Percentiles rank a stretch among this genome's conserved stretches.
phyloP scores from a whole-genome alignment of 2,797 vertebrate genomes.

The Crossoptilon crossoptilon region DNA sequence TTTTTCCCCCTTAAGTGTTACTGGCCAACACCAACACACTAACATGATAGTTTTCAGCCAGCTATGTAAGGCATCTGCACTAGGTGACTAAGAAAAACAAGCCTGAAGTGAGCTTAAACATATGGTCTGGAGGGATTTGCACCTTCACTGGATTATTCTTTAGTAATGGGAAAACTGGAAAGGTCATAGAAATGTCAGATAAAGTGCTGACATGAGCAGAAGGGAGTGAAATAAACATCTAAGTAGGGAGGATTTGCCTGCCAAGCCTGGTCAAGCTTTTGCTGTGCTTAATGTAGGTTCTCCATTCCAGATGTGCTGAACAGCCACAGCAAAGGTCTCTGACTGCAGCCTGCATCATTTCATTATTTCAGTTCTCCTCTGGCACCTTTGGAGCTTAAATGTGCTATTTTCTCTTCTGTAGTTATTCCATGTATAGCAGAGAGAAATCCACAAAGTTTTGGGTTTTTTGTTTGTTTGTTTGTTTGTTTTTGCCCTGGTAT shows the following conservation, averaged over 20 bases:
- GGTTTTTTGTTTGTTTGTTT: too few species aligned
- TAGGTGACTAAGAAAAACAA: not conserved
- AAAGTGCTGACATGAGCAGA: not conserved
- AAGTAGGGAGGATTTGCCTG: not conserved
- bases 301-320: not conserved
- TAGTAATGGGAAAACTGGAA: not conserved
- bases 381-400: not conserved
- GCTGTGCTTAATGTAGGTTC: not conserved
- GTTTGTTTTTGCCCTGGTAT: not conserved
- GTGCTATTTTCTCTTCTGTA: not conserved
- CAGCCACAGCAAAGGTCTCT: not conserved
- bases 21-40: not conserved
- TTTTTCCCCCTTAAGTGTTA: not conserved
- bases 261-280: not conserved
- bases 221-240: not conserved
- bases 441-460: not conserved
- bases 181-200: not conserved
- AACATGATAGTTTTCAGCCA: not conserved
- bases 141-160: not conserved
- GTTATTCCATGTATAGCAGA: not conserved
- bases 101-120: not conserved
- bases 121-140: not conserved
- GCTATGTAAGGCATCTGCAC: not conserved
- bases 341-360: not conserved
- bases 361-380: not conserved